These are phyloP conservation scores for Plectrocnemia conspersa DNA, from an alignment of 1,140 invertebrate genomes.

Conservation along the genomic window DNA sequence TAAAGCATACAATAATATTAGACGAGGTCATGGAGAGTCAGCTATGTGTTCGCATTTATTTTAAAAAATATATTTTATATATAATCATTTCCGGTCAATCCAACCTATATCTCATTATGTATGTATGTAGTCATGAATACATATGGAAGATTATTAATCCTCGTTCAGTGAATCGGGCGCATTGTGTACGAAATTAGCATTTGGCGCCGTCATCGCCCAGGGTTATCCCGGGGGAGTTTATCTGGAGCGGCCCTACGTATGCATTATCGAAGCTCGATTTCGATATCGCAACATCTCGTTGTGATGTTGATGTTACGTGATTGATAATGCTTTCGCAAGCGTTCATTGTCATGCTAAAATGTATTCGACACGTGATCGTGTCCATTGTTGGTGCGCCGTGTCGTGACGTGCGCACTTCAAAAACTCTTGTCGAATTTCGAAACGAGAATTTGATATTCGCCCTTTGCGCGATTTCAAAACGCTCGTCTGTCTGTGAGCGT, in stretches of 20 bases:
- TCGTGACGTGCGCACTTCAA: neutral
- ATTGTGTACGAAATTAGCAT: conserved; percentile 15
- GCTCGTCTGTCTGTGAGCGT: neutral
- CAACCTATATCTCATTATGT: too few relatives aligned
- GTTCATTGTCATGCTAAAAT: conserved; percentile 10
- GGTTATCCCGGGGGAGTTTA: neutral
- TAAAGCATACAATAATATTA: too few relatives aligned
- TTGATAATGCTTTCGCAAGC: conserved; percentile 15
- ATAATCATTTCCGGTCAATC: too few relatives aligned
- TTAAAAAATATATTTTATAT: too few relatives aligned
- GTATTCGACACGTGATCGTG: conserved; percentile 1
- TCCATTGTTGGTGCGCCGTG: neutral
- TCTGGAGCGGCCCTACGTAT: neutral
- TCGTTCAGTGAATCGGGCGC: neutral
- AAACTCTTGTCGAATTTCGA: neutral
- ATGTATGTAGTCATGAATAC: too few relatives aligned
- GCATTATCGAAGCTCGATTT: conserved; percentile 16
- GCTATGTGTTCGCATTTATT: too few relatives aligned
- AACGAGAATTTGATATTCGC: neutral
- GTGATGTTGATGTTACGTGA: conserved; percentile 22
- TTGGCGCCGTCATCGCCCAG: conserved; percentile 4
- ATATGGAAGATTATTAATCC: neutral
- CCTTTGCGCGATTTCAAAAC: neutral
- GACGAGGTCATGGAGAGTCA: too few relatives aligned
- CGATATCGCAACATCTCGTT: conserved; percentile 17